Base-by-base conservation (phyloP, 2,888 invertebrate species). In the Xestia xanthographa region DNA sequence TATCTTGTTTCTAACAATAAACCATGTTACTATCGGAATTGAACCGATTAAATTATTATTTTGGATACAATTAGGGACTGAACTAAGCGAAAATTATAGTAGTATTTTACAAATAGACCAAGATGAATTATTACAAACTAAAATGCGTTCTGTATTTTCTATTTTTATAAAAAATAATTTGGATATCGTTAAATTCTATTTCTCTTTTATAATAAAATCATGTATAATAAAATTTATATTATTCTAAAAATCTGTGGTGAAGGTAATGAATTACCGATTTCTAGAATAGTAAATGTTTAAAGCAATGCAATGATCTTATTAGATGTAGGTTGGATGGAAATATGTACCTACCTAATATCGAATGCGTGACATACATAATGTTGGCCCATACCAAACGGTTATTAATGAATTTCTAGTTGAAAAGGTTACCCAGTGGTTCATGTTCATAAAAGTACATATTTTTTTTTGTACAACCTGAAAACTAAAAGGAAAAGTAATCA, bases 151-250 rank as follows among this genome's bases (percentile, higher is more conserved):
- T 66, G 72, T 86, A 77, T 75, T 84, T 84, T 86, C 83, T 78
- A 83, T 83, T 83, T 86, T 84, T 84, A 79, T 84, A 84, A 73
- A 70, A 72, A 73, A 76, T 79, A 12, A 67, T 85, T 80, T 85
- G 80, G 62, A 75, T 63, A 43, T 84, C 22, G 53, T 84, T 72
- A 86, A 83, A 83, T 72, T 75, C 53, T 80, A 80, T 77, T 84
- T 71, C 76, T 72, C 72, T 84, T 86, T 78, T 82, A 72, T 45
- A 56, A 63, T 67, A 75, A 75, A 77, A 84, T 73, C 80, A 72
- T 75, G 65, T 73, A 58, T 77, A 65, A n/a, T n/a, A n/a, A n/a
- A 63, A 50, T 75, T 50, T 72, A 63, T 65, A 75, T 81, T 78
- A 76, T 72, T 81, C 69, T 56, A 83, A 65, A 76, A 75, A 72